Evolutionary conservation across 2,797 vertebrate species (phyloP), one percentile per base, ranked within the genome.

Genomic region (Carapus acus): DNA sequence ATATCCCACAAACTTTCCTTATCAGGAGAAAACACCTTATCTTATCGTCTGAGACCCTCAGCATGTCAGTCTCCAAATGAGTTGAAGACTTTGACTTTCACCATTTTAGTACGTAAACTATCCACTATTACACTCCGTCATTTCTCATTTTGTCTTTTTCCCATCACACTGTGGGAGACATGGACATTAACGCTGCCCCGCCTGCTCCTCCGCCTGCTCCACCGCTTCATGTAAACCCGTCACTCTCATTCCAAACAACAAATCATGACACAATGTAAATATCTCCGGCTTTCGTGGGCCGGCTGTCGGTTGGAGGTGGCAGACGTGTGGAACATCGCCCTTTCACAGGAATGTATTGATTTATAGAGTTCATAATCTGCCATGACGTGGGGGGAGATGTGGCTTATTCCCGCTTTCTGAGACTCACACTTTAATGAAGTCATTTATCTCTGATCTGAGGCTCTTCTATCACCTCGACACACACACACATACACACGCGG

Each of bases 361-460:
- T 85, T 84, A 84, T 86, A 79, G 76, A 79, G 76, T 82, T 85
- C 72, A 84, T 88, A 86, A 86, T 87, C 72, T 81, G 57, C 69
- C 43, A 49, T 83, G 83, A 76, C 83, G 80, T 57, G 56, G 65
- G 61, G 44, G 58, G 69, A 75, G 80, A 79, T 52, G 58, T 65
- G 66, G 68, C 78, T 86, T 75, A 84, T 86, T 83, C 63, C 62
- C 67, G 79, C 74, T 74, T 78, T 82, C 70, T 74, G 80, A 71
- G 74, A 81, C 72, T 70, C 74, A 69, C 62, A 67, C 69, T 84
- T 84, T 88, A 88, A 88, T 88, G 81, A 88, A 86, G 82, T 86
- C 54, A 89, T 88, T 87, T 86, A 87, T 88, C 85, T 88, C 78
- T 76, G 74, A 88, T 88, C 81, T 81, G 68, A 78, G 76, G 67